Conservation (phyloP, 1,140 invertebrate genomes). For the Temnothorax longispinosus region DNA sequence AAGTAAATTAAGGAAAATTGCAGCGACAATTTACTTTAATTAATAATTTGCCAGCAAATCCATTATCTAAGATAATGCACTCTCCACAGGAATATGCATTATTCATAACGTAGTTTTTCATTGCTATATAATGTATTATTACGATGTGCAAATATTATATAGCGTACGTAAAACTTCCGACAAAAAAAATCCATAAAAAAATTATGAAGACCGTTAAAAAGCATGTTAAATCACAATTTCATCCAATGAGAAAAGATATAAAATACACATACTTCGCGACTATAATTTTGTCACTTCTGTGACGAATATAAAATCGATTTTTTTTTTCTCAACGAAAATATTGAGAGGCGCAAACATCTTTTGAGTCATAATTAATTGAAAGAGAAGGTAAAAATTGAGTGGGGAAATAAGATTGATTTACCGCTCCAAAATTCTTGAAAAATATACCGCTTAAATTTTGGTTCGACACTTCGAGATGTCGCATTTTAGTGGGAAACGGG, state of each 20-base stretch:
- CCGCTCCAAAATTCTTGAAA: not conserved
- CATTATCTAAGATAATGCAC: slow-evolving; percentile 31
- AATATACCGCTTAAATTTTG: not conserved
- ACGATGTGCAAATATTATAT: not conserved
- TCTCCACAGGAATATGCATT: slow-evolving; percentile 9
- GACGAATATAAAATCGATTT: not conserved
- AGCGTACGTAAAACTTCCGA: not conserved
- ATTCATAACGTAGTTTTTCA: slow-evolving; percentile 2
- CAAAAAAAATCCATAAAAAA: not conserved
- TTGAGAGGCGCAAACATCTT: not conserved
- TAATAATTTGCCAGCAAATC: slow-evolving; percentile 33
- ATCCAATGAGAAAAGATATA: not conserved
- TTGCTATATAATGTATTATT: not conserved
- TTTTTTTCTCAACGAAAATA: not conserved
- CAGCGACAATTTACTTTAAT: slow-evolving; percentile 27
- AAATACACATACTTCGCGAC: not conserved
- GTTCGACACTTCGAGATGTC: slow-evolving; percentile 1
- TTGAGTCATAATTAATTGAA: not conserved
- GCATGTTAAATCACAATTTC: not conserved
- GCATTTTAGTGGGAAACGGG: slow-evolving; percentile 6
- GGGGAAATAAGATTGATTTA: not conserved
- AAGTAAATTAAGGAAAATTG: slow-evolving; percentile 29
- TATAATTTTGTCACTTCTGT: not conserved
- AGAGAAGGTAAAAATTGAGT: not conserved
- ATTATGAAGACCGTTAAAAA: not conserved